Conservation (phyloP, 2,113 vertebrate genomes). For the Herpailurus yagouaroundi region DNA sequence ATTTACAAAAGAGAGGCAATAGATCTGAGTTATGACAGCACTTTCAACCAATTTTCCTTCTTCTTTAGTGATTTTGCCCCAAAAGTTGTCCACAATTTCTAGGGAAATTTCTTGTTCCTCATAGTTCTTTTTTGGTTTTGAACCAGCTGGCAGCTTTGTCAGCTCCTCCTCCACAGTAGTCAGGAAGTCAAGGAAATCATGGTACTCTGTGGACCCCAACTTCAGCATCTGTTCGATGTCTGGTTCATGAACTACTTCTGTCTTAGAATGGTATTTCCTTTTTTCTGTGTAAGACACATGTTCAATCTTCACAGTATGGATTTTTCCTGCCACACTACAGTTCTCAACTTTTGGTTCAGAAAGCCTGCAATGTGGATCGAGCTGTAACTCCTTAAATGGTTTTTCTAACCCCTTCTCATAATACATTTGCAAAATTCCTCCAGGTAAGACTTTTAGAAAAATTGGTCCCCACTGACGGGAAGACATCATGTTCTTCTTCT, state of each 20-base stretch:
- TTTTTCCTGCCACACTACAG: slow-evolving; percentile 92
- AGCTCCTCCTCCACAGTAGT: slow-evolving; percentile 93
- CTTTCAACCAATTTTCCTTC: slow-evolving; percentile 89
- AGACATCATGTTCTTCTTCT: slow-evolving; percentile 99
- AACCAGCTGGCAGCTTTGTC: slow-evolving; percentile 85
- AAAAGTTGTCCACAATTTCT: slow-evolving; percentile 94
- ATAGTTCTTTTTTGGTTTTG: slow-evolving; percentile 89
- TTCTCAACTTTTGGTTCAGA: slow-evolving; percentile 95
- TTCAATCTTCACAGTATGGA: slow-evolving; percentile 95
- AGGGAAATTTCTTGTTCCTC: slow-evolving; percentile 95
- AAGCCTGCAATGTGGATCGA: slow-evolving; percentile 91
- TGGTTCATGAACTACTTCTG: slow-evolving; percentile 90
- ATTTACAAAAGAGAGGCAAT: slow-evolving; percentile 94
- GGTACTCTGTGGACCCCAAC: slow-evolving; percentile 92
- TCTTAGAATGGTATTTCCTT: slow-evolving; percentile 94
- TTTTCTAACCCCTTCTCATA: slow-evolving; percentile 97
- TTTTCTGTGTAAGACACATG: slow-evolving; percentile 93
- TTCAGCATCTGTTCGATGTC: slow-evolving; percentile 96
- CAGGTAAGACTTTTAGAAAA: slow-evolving; percentile 91
- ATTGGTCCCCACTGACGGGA: slow-evolving; percentile 98
- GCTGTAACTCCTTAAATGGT: slow-evolving; percentile 96
- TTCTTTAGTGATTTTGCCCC: slow-evolving; percentile 91
- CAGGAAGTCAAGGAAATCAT: slow-evolving; percentile 92
- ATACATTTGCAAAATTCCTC: slow-evolving; percentile 96
- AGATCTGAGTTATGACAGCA: slow-evolving; percentile 90